Conservation (phyloP, 2,113 vertebrate genomes). For the Arenaria interpres region DNA sequence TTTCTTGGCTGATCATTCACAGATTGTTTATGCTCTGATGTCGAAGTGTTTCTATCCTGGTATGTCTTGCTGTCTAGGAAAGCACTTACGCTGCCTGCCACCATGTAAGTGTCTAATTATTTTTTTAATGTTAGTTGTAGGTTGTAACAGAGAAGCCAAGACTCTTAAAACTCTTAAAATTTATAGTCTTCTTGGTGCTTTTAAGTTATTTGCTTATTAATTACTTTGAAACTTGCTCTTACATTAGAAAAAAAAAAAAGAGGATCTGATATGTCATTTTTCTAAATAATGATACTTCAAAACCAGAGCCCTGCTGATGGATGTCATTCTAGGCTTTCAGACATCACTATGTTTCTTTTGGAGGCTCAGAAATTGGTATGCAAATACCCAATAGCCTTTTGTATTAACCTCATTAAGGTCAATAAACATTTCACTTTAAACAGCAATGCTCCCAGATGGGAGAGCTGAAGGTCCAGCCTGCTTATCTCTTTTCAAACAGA, state of each 20-base stretch:
- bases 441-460: neutral
- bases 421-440: constrained; percentile 26
- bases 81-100: neutral
- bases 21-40: neutral
- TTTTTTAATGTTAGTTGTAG: neutral
- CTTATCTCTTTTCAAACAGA: neutral
- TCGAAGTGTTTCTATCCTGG: neutral
- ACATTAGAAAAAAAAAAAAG: neutral
- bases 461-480: neutral
- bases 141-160: neutral
- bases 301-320: neutral
- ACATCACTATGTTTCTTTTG: neutral
- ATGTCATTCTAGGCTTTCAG: neutral
- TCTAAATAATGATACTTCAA: neutral
- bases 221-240: neutral
- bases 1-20: neutral
- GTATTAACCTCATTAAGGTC: neutral
- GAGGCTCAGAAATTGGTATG: constrained; percentile 1
- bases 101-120: neutral
- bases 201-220: neutral
- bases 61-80: neutral
- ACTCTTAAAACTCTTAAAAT: neutral
- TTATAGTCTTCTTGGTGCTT: neutral
- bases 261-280: neutral
- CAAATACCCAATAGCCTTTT: neutral